Conservation (phyloP, 2,113 vertebrate genomes). For the Carlito syrichta region DNA sequence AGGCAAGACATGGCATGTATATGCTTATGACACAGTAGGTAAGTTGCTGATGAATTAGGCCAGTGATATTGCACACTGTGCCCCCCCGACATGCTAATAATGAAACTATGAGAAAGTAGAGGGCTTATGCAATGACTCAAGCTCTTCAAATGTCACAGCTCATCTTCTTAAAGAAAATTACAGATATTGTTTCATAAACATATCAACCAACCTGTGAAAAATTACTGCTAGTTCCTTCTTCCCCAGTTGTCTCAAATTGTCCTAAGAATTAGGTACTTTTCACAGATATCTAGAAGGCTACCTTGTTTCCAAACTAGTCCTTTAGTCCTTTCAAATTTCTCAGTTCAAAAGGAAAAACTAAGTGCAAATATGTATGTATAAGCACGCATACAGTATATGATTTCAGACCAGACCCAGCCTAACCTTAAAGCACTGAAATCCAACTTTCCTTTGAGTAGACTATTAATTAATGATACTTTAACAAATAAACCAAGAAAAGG, state of each 20-base stretch:
- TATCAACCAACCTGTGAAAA: constrained; percentile 44
- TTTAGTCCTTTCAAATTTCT: constrained; percentile 60
- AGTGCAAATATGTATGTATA: not conserved
- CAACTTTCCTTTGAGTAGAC: not conserved
- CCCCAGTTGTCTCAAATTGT: constrained; percentile 30
- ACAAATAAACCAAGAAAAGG: not conserved
- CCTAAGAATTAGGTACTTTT: constrained; percentile 65
- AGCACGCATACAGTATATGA: not conserved
- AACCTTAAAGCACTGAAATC: not conserved
- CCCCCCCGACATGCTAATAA: not conserved
- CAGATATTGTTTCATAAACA: not conserved
- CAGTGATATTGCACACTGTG: not conserved
- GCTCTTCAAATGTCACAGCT: not conserved
- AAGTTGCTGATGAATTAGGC: not conserved
- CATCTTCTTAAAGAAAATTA: constrained; percentile 19
- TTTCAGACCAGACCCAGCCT: constrained; percentile 42
- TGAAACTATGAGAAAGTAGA: not conserved
- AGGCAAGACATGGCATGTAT: not conserved
- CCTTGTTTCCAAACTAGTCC: constrained; percentile 64
- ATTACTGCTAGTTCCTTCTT: not conserved
- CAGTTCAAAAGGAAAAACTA: constrained; percentile 26
- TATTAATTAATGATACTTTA: not conserved
- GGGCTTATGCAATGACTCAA: not conserved
- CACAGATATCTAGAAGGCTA: constrained; percentile 48
- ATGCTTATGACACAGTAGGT: not conserved